Evolutionary conservation across 2,113 vertebrate genomes (phyloP).

Genomic region (Zootoca vivipara): DNA sequence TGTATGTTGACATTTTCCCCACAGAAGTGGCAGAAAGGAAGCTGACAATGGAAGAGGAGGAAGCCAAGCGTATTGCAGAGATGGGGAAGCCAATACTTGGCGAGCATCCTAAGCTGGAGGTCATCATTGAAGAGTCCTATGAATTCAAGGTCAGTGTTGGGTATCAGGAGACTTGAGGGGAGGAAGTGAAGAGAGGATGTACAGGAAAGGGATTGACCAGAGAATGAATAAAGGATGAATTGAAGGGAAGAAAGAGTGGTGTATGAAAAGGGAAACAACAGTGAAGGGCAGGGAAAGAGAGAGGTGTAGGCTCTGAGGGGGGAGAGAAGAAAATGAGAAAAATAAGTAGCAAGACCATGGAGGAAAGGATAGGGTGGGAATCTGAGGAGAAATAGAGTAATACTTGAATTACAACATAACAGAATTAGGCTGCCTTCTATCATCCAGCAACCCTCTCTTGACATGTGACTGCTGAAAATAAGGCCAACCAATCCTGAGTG

Average conservation of each 20-base stretch:
- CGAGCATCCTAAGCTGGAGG: conserved; percentile 93
- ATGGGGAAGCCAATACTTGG: conserved; percentile 96
- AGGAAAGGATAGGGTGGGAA: not conserved
- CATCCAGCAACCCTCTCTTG: not conserved
- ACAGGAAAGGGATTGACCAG: not conserved
- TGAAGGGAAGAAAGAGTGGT: not conserved
- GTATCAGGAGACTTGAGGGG: not conserved
- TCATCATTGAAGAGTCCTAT: conserved; percentile 98
- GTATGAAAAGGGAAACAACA: not conserved
- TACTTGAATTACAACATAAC: not conserved
- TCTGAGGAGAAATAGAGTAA: not conserved
- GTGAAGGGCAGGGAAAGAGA: not conserved
- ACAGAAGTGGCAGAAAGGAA: conserved; percentile 91
- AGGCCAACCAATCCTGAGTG: not conserved
- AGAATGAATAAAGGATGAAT: not conserved
- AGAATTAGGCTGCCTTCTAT: not conserved
- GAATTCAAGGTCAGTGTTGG: conserved; percentile 92
- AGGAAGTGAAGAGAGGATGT: not conserved
- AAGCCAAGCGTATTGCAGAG: conserved; percentile 95
- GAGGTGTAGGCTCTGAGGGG: too few relatives aligned
- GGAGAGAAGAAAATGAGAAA: not conserved
- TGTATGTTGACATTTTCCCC: conserved; percentile 60
- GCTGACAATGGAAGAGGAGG: conserved; percentile 90
- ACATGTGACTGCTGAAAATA: not conserved
- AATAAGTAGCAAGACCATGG: not conserved